A percentile compares a stretch with the other conserved stretches of the same genome.
Conservation (phyloP, 1,140 invertebrate genomes). For the Tetragnatha versicolor region DNA sequence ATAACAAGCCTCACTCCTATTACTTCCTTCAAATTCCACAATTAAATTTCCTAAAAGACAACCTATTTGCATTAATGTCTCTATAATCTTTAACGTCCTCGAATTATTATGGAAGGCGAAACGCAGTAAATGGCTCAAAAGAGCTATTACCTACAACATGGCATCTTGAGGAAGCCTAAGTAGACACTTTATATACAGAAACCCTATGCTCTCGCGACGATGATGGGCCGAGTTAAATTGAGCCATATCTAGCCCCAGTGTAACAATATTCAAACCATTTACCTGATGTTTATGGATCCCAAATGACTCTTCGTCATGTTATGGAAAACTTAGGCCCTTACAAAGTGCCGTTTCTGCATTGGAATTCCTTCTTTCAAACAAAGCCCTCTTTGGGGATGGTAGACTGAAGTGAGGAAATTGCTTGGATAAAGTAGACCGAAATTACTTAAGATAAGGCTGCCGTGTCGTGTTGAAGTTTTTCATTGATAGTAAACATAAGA, state of each 20-base stretch:
- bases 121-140: conserved; percentile 36
- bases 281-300: conserved; percentile 33
- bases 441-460: conserved; percentile 35
- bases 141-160: conserved; percentile 35
- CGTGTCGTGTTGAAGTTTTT: no score
- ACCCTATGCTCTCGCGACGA: conserved; percentile 1
- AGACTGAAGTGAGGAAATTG: conserved; percentile 3
- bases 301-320: conserved; percentile 32
- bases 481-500: no score
- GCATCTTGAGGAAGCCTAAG: conserved; percentile 17
- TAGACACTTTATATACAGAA: conserved; percentile 49
- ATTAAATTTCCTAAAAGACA: conserved; percentile 22
- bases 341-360: conserved; percentile 16
- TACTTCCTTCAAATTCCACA: conserved; percentile 8
- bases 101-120: conserved; percentile 23
- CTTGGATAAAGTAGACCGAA: conserved; percentile 42
- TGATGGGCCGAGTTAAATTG: conserved; percentile 33
- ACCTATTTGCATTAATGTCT: conserved; percentile 30
- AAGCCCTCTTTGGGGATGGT: conserved; percentile 16
- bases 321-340: conserved; percentile 36
- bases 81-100: conserved; percentile 41
- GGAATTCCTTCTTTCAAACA: conserved; percentile 40
- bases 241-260: conserved; percentile 35
- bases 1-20: conserved; percentile 4
- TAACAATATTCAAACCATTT: conserved; percentile 47